Percentiles rank a stretch among this genome's conserved stretches.
Conservation (phyloP, 2,797 vertebrate species). For the Lacerta agilis region DNA sequence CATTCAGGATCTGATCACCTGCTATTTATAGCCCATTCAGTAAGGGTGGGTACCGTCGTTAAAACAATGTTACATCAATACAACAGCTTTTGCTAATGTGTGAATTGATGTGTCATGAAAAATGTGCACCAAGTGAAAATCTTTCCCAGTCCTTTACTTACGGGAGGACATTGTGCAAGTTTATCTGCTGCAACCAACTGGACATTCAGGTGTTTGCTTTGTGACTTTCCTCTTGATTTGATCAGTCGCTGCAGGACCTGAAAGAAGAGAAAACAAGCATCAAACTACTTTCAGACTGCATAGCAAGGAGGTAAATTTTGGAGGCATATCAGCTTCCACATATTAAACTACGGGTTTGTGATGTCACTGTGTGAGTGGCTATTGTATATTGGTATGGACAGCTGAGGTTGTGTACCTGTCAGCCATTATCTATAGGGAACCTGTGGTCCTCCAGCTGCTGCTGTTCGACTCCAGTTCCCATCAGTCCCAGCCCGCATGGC, state of each 20-base stretch:
- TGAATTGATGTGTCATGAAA: neutral
- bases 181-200: conserved; percentile 98
- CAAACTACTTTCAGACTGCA: rapidly evolving
- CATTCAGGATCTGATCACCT: neutral
- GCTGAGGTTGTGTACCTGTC: neutral
- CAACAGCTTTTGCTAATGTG: neutral
- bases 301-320: conserved; percentile 15
- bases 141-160: conserved; percentile 77
- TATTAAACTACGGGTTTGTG: neutral
- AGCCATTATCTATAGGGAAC: neutral
- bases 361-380: neutral
- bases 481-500: too few relatives aligned
- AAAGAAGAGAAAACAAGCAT: conserved; percentile 47
- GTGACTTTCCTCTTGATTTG: conserved; percentile 97
- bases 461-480: neutral
- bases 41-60: neutral
- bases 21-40: neutral
- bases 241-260: conserved; percentile 97
- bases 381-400: too few relatives aligned
- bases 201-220: conserved; percentile 98
- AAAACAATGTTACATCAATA: neutral
- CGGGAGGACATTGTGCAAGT: conserved; percentile 94
- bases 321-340: neutral
- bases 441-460: neutral
- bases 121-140: neutral